A percentile compares a stretch with the other conserved stretches of the same genome.
Evolutionary conservation across 2,113 vertebrate genomes (phyloP).

Genomic region (Mobula hypostoma): DNA sequence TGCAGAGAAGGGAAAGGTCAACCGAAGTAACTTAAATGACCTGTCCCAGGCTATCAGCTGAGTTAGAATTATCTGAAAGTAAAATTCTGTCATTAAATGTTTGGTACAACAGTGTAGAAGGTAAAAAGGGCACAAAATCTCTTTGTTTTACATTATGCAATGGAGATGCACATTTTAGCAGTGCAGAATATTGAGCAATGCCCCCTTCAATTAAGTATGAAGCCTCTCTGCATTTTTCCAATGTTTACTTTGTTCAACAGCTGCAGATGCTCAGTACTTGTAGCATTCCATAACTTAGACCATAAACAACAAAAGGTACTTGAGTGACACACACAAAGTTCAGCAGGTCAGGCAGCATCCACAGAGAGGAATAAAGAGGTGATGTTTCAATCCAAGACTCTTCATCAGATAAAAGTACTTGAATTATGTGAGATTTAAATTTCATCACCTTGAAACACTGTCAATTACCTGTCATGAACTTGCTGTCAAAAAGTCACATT

Average conservation of each 20-base stretch:
- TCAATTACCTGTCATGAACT: not conserved
- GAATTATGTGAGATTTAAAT: not conserved
- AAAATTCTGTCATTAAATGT: not conserved
- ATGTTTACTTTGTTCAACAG: not conserved
- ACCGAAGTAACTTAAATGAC: not conserved
- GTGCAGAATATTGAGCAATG: not conserved
- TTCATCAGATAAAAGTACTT: not conserved
- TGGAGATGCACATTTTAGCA: not conserved
- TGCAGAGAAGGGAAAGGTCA: not conserved
- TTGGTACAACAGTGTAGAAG: not conserved
- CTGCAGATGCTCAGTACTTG: not conserved
- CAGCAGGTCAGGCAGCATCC: too few relatives aligned
- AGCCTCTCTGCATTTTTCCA: not conserved
- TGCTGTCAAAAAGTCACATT: not conserved
- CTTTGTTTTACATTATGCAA: not conserved
- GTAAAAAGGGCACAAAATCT: not conserved
- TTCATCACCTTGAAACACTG: not conserved
- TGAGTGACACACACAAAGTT: too few relatives aligned
- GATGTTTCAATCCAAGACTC: too few relatives aligned
- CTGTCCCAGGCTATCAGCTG: not conserved
- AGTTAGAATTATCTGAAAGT: not conserved
- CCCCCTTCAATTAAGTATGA: not conserved
- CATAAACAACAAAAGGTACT: not conserved
- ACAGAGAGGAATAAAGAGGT: too few relatives aligned
- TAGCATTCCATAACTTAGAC: not conserved